These are phyloP conservation scores for Amazona ochrocephala DNA, from an alignment of 2,797 vertebrate species.

Conservation along the genomic window DNA sequence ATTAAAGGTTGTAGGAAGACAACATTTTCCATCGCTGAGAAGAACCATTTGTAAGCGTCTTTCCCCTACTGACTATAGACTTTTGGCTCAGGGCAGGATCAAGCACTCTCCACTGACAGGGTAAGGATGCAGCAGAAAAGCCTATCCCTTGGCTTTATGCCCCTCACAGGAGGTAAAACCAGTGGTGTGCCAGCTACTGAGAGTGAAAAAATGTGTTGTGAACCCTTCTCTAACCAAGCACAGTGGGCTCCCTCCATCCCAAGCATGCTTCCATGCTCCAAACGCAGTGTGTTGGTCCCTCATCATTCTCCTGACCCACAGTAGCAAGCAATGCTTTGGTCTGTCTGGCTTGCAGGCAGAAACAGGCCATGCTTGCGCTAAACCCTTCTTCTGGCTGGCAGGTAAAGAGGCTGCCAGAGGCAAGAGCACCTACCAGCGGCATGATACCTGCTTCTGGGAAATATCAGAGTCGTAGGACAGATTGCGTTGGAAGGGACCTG, in stretches of 20 bases:
- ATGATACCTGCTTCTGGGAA: background rate
- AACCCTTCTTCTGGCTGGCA: background rate
- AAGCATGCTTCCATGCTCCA: background rate
- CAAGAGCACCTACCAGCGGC: background rate
- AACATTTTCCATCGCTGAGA: background rate
- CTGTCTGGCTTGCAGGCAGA: background rate
- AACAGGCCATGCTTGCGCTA: background rate
- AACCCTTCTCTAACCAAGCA: background rate
- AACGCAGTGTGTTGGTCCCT: background rate
- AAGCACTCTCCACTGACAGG: background rate
- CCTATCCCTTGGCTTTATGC: background rate
- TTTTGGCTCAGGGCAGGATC: background rate
- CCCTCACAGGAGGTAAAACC: background rate
- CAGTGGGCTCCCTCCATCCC: background rate
- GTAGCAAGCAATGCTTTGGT: background rate
- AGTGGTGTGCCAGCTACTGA: rapidly evolving
- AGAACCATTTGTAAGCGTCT: background rate
- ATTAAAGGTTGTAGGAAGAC: background rate
- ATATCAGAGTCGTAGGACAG: background rate
- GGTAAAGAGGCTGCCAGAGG: background rate
- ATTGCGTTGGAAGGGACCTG: background rate
- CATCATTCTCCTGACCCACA: background rate
- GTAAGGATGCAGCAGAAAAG: background rate
- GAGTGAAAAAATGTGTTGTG: rapidly evolving
- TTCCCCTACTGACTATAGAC: background rate